Base-by-base conservation (phyloP, 1,140 invertebrate species). In the Bacillus rossius region DNA sequence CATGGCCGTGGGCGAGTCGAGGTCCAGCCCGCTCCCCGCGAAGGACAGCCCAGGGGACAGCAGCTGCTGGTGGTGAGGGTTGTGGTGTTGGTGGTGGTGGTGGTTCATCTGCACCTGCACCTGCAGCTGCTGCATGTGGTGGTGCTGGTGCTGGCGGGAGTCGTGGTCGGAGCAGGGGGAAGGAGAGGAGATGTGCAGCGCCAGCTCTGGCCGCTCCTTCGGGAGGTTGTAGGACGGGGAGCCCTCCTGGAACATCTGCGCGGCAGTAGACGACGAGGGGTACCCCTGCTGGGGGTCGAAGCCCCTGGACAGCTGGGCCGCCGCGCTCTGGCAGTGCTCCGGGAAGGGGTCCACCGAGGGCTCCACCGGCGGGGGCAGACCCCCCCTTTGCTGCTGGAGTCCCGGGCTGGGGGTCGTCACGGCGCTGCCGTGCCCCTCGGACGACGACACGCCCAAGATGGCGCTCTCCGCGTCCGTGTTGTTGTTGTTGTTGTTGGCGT, bases 1-100 rank as follows among this genome's bases (percentile, higher is more conserved):
- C 67, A 85, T 88, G 34, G 86, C 88, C 34, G 84, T 86, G 8
- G 47, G 63, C 34, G 86, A 89, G 67, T 89, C 88, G 58, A 89
- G 69, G 64, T 88, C 86, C 64, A 87, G 67, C 5, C 79, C 80
- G 67, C 82, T 85, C 65, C 81, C 82, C 63, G 81, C 74, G 69
- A 87, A 88, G 50, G 83, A 86, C 40, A 88, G 78, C 53, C 81
- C 83, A 0, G 86, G 86, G 55, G 85, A 87, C 5, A 87, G 69
- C 50, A 84, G 71, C 20, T 77, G 73, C 37, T 77, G 77, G 58
- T 82, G 79, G 23, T 60, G 65, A 63, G 82, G 81, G 34, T 81
- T 75, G 54, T 85, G 83, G 1, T 60, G 56, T 40, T 64, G 63
- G 3, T 48, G 42, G n/a, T 51, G 34, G 17, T 67, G 67, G 45